phyloP scores from a whole-genome alignment of 2,888 invertebrate genomes.

The Thymelicus lineola region DNA sequence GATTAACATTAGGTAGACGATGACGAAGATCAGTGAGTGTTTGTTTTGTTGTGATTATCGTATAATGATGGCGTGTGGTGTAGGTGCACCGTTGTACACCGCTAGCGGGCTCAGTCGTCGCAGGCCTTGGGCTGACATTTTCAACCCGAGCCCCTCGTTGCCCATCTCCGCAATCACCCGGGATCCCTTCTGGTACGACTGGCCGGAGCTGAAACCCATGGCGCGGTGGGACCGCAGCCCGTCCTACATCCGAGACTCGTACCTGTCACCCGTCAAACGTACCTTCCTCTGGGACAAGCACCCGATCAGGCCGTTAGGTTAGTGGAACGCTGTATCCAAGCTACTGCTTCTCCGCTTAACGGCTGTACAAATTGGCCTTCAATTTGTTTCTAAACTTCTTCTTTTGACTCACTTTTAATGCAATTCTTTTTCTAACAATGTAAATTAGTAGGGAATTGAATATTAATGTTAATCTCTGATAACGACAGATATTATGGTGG shows the following conservation, averaged over 20 bases:
- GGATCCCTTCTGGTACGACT: constrained; percentile 96
- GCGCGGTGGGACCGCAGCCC: constrained; percentile 90
- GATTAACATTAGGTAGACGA: constrained; percentile 56
- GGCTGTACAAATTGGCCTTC: constrained; percentile 70
- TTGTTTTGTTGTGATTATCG: too few relatives aligned
- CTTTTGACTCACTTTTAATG: constrained; percentile 18
- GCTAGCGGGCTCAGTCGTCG: constrained; percentile 87
- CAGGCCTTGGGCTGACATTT: constrained; percentile 87
- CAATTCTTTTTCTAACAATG: constrained; percentile 41
- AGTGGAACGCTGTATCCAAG: constrained; percentile 82
- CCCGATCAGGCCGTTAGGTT: constrained; percentile 96
- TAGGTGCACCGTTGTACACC: constrained; percentile 90
- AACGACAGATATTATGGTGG: constrained; percentile 82
- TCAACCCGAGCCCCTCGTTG: constrained; percentile 91
- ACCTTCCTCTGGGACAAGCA: constrained; percentile 96
- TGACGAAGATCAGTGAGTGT: constrained; percentile 68
- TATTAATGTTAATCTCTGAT: constrained; percentile 51
- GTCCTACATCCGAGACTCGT: constrained; percentile 93
- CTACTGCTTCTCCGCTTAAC: constrained; percentile 55
- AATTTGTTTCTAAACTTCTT: constrained; percentile 45
- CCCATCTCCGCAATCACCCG: constrained; percentile 93
- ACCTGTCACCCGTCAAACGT: constrained; percentile 95
- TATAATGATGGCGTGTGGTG: constrained; percentile 67
- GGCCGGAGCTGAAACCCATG: constrained; percentile 92
- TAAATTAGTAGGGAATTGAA: constrained; percentile 32